A percentile compares a stretch with the other conserved stretches of the same genome.
phyloP scores from a whole-genome alignment of 2,113 vertebrate genomes.

The Apistogramma diplotaenia region DNA sequence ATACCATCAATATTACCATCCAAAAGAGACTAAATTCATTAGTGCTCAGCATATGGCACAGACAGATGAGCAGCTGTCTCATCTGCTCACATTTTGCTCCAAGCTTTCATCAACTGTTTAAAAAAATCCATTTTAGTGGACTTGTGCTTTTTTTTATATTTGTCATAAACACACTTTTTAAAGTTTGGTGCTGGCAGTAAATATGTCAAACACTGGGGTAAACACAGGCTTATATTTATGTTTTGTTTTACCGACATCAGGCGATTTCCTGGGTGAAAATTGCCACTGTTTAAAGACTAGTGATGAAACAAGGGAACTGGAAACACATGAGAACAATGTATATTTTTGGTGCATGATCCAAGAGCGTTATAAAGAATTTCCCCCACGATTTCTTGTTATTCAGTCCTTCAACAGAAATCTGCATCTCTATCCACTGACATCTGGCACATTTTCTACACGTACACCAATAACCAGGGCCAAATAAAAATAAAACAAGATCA shows the following conservation, averaged over 20 bases:
- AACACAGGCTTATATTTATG: neutral
- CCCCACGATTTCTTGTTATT: accelerated
- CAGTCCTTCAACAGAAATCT: no score
- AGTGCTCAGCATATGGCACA: neutral
- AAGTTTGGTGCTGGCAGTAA: no score
- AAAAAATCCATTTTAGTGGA: neutral
- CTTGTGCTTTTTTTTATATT: no score
- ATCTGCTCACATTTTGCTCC: neutral
- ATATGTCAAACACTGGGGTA: neutral
- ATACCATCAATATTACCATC: neutral
- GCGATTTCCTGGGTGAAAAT: neutral
- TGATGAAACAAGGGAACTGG: neutral
- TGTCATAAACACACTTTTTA: neutral
- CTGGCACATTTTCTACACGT: neutral
- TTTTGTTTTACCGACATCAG: neutral
- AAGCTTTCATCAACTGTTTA: neutral
- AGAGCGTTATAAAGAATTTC: neutral
- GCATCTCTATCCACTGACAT: neutral
- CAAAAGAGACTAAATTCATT: neutral
- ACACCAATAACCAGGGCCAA: neutral
- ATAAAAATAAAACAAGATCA: no score
- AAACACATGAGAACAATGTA: neutral
- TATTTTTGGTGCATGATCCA: neutral
- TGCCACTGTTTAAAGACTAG: neutral
- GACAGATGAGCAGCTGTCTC: neutral